Conservation (phyloP, 2,797 vertebrate genomes). For the Neosilurus mollespiculum region DNA sequence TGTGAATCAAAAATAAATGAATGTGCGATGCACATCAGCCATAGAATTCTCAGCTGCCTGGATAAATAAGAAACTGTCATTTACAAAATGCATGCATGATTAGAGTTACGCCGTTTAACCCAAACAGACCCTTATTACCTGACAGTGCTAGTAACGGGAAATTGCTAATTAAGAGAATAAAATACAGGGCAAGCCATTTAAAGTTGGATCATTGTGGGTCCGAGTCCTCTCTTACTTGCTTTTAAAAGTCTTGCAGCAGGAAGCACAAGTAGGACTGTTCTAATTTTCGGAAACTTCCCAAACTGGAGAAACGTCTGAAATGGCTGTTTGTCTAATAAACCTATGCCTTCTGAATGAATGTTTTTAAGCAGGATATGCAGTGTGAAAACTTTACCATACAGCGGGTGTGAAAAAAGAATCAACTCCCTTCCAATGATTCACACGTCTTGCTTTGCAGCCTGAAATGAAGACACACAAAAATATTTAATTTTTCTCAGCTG, state of each 20-base stretch:
- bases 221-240: not conserved
- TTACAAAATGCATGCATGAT: not conserved
- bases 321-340: not conserved
- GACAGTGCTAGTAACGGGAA: conserved; percentile 13
- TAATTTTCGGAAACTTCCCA: not conserved
- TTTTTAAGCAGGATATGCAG: too few species aligned
- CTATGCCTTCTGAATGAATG: not conserved
- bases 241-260: not conserved
- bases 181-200: conserved; percentile 19
- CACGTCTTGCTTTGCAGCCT: too few species aligned
- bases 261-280: not conserved
- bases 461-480: too few species aligned
- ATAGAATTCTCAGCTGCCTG: not conserved
- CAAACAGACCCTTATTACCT: conserved; percentile 22
- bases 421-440: too few species aligned
- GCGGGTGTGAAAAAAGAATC: not conserved
- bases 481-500: too few species aligned
- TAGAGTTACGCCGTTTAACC: conserved; percentile 19
- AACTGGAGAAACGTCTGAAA: not conserved
- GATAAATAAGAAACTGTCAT: conserved; percentile 18
- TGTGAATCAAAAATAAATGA: not conserved
- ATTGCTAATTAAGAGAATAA: conserved; percentile 43
- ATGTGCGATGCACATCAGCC: not conserved
- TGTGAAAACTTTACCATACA: not conserved
- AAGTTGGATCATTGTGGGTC: conserved; percentile 18